These are phyloP conservation scores for Sphenodon punctatus DNA, from an alignment of 2,797 vertebrate genomes.

Conservation along the genomic window DNA sequence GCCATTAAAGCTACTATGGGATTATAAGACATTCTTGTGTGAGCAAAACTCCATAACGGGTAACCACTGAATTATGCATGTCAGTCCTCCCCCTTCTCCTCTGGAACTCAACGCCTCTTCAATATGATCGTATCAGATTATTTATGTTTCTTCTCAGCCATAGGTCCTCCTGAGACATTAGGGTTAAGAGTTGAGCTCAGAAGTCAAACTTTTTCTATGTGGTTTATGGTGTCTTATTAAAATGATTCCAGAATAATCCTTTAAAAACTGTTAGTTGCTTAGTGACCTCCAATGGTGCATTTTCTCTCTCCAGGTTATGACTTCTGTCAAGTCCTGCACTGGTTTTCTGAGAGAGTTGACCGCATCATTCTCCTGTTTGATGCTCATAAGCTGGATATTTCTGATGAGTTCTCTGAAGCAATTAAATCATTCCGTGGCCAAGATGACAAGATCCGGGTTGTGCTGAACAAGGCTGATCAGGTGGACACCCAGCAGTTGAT, in stretches of 20 bases:
- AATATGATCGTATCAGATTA: too few species aligned
- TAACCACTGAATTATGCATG: not conserved
- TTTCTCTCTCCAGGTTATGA: conserved; percentile 85
- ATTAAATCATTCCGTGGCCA: conserved; percentile 94
- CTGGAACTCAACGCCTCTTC: too few species aligned
- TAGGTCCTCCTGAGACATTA: not conserved
- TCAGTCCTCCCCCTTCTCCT: too few species aligned
- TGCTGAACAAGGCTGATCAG: conserved; percentile 96
- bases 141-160: too few species aligned
- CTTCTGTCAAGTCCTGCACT: conserved; percentile 94
- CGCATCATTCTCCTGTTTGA: conserved; percentile 97
- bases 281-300: not conserved
- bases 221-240: not conserved
- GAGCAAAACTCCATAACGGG: not conserved
- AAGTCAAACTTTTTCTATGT: not conserved
- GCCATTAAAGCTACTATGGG: not conserved
- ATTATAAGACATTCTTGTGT: accelerated
- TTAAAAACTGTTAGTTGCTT: not conserved
- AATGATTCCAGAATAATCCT: not conserved
- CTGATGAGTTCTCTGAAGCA: conserved; percentile 97
- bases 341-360: conserved; percentile 95
- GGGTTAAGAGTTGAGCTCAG: not conserved
- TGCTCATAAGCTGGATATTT: conserved; percentile 97
- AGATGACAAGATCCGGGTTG: conserved; percentile 96
- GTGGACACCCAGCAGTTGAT: conserved; percentile 98